phyloP scores from a whole-genome alignment of 1,140 invertebrate genomes.

The Hylyphantes graminicola region DNA sequence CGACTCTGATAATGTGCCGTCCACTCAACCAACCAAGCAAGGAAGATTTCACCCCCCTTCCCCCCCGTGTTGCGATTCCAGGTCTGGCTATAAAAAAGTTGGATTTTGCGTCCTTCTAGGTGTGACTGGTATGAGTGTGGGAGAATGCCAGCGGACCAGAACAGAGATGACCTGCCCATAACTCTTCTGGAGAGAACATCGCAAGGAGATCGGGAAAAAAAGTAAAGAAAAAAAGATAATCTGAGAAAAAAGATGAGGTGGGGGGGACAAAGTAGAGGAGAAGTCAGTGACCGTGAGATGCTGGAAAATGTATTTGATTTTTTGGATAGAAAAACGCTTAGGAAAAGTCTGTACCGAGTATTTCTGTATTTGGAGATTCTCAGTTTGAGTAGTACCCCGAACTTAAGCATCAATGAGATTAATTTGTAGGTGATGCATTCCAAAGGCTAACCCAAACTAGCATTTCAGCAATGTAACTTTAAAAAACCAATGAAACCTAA shows the following conservation, averaged over 20 bases:
- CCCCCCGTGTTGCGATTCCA: too few relatives aligned
- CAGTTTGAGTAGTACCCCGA: too few relatives aligned
- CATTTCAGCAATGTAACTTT: neutral
- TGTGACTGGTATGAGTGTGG: conserved; percentile 36
- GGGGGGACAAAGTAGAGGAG: conserved; percentile 16
- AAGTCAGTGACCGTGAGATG: conserved; percentile 46
- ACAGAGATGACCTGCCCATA: conserved; percentile 38
- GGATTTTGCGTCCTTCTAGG: neutral
- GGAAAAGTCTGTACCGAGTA: too few relatives aligned
- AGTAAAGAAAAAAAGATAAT: conserved; percentile 12
- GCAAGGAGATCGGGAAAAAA: neutral
- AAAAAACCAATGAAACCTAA: too few relatives aligned
- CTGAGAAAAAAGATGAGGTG: conserved; percentile 1
- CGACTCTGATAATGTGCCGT: too few relatives aligned
- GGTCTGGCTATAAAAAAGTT: too few relatives aligned
- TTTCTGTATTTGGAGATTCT: too few relatives aligned
- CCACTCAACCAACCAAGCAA: too few relatives aligned
- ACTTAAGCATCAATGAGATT: too few relatives aligned
- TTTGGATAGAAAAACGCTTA: too few relatives aligned
- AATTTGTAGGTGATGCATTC: neutral
- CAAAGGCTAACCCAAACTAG: neutral
- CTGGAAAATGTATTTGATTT: conserved; percentile 20
- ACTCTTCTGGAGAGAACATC: conserved; percentile 6
- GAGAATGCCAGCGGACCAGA: conserved; percentile 47
- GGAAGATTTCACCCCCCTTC: too few relatives aligned